These are phyloP conservation scores for Lucilia cuprina DNA, from an alignment of 1,140 invertebrate genomes.

Conservation along the genomic window DNA sequence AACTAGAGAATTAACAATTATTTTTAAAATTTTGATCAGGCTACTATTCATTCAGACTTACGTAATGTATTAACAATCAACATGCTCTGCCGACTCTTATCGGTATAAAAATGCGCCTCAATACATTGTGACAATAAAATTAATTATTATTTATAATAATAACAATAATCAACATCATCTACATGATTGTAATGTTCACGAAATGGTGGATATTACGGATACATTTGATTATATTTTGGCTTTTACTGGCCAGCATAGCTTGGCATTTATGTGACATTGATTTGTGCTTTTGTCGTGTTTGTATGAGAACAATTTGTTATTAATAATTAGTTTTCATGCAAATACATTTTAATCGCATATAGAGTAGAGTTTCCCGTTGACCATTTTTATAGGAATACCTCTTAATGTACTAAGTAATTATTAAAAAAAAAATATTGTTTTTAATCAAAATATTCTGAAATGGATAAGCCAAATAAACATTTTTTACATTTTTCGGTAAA, in stretches of 20 bases:
- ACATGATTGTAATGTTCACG: neutral
- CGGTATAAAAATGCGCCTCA: slow-evolving; percentile 51
- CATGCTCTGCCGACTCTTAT: slow-evolving; percentile 48
- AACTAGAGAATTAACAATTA: too few relatives aligned
- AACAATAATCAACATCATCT: neutral
- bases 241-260: neutral
- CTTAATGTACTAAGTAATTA: too few relatives aligned
- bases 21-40: too few relatives aligned
- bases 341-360: too few relatives aligned
- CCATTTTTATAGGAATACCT: too few relatives aligned
- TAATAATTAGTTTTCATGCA: neutral
- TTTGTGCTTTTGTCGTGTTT: slow-evolving; percentile 8
- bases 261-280: neutral
- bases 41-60: too few relatives aligned
- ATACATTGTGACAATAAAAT: slow-evolving; percentile 54
- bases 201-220: neutral
- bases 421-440: too few relatives aligned
- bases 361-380: too few relatives aligned
- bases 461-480: too few relatives aligned
- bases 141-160: slow-evolving; percentile 34
- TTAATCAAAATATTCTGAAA: too few relatives aligned
- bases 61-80: slow-evolving; percentile 35
- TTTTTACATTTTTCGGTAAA: too few relatives aligned
- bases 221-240: neutral
- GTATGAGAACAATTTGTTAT: neutral